Evolutionary conservation across 1,140 invertebrate species (phyloP).

Genomic region (Trypoxylus dichotomus): DNA sequence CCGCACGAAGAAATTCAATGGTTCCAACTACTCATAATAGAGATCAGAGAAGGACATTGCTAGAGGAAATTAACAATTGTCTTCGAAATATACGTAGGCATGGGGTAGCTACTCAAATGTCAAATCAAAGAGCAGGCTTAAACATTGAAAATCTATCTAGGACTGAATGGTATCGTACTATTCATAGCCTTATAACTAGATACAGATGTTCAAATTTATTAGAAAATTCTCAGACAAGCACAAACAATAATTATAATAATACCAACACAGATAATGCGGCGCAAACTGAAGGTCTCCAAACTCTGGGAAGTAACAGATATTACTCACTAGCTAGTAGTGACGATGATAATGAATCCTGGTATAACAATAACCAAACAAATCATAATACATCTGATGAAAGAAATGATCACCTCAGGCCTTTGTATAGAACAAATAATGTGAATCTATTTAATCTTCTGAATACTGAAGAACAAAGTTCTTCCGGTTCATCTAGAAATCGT

Average conservation of each 20-base stretch:
- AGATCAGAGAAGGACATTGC: conserved; percentile 40
- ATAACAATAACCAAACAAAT: conserved; percentile 30
- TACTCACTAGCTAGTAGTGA: conserved; percentile 7
- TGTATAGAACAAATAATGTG: conserved; percentile 41
- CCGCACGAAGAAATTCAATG: conserved; percentile 45
- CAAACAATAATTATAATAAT: neutral
- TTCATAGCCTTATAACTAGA: conserved; percentile 34
- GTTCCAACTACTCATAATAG: conserved; percentile 41
- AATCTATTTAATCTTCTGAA: conserved; percentile 39
- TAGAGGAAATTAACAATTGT: conserved; percentile 39
- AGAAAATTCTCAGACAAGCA: neutral
- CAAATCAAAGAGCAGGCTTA: neutral
- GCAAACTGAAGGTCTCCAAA: neutral
- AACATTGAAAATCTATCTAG: conserved; percentile 20
- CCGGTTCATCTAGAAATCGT: conserved; percentile 14
- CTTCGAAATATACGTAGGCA: conserved; percentile 36
- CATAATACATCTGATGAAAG: conserved; percentile 12
- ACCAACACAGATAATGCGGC: neutral
- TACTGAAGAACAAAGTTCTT: conserved; percentile 27
- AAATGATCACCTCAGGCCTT: conserved; percentile 1
- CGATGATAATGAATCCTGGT: conserved; percentile 39
- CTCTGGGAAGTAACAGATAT: neutral
- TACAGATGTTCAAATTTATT: conserved; percentile 12
- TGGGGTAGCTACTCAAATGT: conserved; percentile 4
- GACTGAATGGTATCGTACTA: conserved; percentile 36